Percentiles rank a stretch among this genome's conserved stretches.
Evolutionary conservation across 2,888 invertebrate genomes (phyloP).

Genomic region (Geophilus truncorum): DNA sequence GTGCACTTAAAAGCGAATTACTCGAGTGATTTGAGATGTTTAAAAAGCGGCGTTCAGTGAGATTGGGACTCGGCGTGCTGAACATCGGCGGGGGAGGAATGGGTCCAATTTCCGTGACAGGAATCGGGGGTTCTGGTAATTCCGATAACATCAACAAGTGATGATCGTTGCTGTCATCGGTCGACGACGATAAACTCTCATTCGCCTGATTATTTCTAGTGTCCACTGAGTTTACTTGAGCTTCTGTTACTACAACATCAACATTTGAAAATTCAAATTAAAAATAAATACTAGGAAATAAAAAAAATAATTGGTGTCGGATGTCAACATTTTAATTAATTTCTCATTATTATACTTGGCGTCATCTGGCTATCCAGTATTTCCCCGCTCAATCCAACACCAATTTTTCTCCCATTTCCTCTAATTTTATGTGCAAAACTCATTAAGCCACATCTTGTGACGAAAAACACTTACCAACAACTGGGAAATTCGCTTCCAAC

Average conservation of each 20-base stretch:
- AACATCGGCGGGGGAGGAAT: conserved; percentile 94
- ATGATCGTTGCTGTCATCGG: conserved; percentile 7
- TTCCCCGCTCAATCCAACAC: no score
- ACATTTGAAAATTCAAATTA: not conserved
- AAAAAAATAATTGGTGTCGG: not conserved
- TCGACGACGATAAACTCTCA: not conserved
- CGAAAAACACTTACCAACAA: conserved; percentile 35
- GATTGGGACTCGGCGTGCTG: conserved; percentile 58
- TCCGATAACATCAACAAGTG: conserved; percentile 62
- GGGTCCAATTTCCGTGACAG: conserved; percentile 86
- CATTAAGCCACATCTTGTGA: no score
- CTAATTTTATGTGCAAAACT: no score
- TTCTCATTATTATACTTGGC: no score
- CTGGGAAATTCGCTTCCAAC: not conserved
- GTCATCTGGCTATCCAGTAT: no score
- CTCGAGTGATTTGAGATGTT: conserved; percentile 10
- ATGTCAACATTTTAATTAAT: no score
- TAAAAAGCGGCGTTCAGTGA: conserved; percentile 30
- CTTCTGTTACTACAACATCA: not conserved
- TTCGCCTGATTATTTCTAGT: not conserved
- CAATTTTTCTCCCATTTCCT: no score
- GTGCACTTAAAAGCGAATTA: no score
- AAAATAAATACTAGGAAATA: not conserved
- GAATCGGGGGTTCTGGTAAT: conserved; percentile 86
- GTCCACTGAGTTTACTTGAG: conserved; percentile 7